phyloP scores from a whole-genome alignment of 2,113 vertebrate species.

The Nyctereutes procyonoides region DNA sequence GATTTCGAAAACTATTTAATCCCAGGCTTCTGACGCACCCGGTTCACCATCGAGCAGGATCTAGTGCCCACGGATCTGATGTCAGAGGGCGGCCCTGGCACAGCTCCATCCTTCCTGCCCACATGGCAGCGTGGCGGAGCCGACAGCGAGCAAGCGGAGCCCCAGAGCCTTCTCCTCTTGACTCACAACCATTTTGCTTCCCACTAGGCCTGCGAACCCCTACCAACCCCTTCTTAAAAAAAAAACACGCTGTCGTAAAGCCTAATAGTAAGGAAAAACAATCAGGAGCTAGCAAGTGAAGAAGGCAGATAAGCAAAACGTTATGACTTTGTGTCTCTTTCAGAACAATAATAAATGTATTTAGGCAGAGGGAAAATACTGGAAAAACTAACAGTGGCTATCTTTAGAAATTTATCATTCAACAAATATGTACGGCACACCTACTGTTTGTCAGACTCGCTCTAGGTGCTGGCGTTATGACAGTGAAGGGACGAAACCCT shows the following conservation, averaged over 20 bases:
- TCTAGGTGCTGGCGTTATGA: background rate
- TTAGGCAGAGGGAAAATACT: conserved; percentile 18
- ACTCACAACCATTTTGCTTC: background rate
- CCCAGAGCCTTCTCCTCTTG: background rate
- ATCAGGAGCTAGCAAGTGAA: background rate
- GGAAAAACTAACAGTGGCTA: conserved; percentile 69
- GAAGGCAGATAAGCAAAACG: background rate
- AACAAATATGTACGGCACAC: conserved; percentile 62
- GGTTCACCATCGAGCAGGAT: conserved; percentile 47
- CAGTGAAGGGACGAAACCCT: background rate
- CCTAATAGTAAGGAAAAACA: background rate
- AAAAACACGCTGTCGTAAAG: background rate
- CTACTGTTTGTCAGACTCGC: background rate
- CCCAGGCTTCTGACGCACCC: conserved; percentile 56
- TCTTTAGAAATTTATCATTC: conserved; percentile 63
- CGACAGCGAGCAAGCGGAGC: background rate
- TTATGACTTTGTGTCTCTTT: conserved; percentile 10
- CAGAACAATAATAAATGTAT: conserved; percentile 15
- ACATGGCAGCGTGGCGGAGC: conserved; percentile 12
- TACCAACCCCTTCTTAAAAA: background rate
- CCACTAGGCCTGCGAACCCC: background rate
- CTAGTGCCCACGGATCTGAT: conserved; percentile 54
- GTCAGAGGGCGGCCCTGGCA: conserved; percentile 59
- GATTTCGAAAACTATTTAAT: conserved; percentile 67
- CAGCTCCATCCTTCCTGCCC: background rate